Base-by-base conservation (phyloP, 2,113 vertebrate genomes). In the Phalacrocorax pelagicus region DNA sequence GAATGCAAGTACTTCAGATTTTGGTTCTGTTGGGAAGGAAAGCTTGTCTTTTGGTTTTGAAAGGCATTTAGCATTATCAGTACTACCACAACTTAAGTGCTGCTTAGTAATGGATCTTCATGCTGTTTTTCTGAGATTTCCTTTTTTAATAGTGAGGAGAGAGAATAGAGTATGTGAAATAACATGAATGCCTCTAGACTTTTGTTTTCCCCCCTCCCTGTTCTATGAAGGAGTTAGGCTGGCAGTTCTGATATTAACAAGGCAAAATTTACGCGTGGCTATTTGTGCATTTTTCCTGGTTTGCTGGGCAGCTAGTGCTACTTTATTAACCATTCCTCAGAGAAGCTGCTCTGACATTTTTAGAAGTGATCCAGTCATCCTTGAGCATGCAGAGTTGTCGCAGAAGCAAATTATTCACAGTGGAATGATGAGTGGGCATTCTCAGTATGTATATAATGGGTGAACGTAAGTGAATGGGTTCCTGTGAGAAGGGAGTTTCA, bases 71-170 rank as follows among this genome's bases (percentile, higher is more conserved):
- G 47, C 72, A 55, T 90, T 78, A 70, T 51, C 15, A 29, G 32
- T 0, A 0, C 46, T 80, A 44, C 38, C 17, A 42, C 0, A 5
- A 6, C 38, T 30, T 38, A 54, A 15, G 8, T 87, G 22, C 29
- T 87, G 22, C 29, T 70, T 90, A 36, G 36, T 92, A 49, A 54
- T 36, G 26, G 67, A 34, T 72, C 40, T 87, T 82, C 62, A 44
- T 52, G 58, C 38, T 10, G 4, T 27, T 24, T 85, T 92, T 80
- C 38, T 77, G 85, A 82, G 75, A 51, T 59, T 73, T 36, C 14
- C 16, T 86, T 59, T 85, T 72, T 62, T 77, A 40, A 20, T 47
- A 71, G 34, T 27, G 29, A 92, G 58, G 34, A 57, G 54, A 84
- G 26, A 34, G 21, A 85, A 24, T 13, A 73, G 29, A 9, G 14